Percentiles rank a stretch among this genome's conserved stretches.
Evolutionary conservation across 2,888 invertebrate genomes (phyloP).

Genomic region (Phytoseiulus persimilis): DNA sequence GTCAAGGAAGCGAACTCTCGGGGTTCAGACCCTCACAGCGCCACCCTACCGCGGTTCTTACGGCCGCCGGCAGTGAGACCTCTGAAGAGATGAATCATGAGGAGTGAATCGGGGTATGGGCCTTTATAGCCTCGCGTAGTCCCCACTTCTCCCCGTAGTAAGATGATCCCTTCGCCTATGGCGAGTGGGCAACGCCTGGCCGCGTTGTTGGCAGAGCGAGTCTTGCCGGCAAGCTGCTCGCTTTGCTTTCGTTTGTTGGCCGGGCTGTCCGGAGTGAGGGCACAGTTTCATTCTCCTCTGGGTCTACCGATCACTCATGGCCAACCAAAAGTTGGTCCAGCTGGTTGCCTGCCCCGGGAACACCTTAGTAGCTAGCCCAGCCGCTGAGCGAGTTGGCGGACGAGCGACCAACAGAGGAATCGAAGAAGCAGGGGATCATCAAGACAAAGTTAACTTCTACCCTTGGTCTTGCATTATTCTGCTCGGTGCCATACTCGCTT

Average conservation of each 20-base stretch:
- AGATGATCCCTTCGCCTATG: neutral
- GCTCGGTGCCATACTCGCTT: neutral
- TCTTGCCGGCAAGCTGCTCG: neutral
- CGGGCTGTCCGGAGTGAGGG: neutral
- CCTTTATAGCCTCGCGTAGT: neutral
- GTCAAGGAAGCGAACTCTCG: no score
- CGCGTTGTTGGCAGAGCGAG: neutral
- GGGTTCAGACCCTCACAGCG: no score
- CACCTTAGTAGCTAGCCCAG: neutral
- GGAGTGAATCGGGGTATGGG: neutral
- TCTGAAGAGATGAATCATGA: neutral
- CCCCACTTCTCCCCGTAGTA: neutral
- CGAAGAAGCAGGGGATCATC: neutral
- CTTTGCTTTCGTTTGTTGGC: neutral
- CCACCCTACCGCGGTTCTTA: no score
- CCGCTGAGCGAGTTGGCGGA: neutral
- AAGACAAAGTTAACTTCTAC: conserved; percentile 5
- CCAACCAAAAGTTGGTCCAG: neutral
- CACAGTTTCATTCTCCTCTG: neutral
- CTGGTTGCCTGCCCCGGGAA: neutral
- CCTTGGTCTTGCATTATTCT: neutral
- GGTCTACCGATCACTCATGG: conserved; percentile 5
- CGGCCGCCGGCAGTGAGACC: neutral
- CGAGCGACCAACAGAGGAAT: neutral
- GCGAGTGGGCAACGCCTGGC: neutral